These are phyloP conservation scores for Crotalus viridis DNA, from an alignment of 2,113 vertebrate genomes.

Conservation along the genomic window DNA sequence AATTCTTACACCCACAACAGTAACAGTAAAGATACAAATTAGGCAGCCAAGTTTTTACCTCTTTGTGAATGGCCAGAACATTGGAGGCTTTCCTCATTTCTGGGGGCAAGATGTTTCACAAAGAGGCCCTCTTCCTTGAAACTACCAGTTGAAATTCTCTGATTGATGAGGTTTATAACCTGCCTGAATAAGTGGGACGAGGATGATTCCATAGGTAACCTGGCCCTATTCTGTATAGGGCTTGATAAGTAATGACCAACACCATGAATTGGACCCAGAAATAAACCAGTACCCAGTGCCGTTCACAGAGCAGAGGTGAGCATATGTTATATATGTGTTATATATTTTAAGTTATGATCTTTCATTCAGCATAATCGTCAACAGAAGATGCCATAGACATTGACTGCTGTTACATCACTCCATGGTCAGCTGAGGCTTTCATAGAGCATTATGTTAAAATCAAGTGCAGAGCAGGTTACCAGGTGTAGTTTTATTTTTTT, in stretches of 20 bases:
- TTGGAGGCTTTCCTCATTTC: too few species aligned
- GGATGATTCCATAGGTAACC: too few species aligned
- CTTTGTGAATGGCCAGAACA: not conserved
- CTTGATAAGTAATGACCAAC: too few species aligned
- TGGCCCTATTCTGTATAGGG: too few species aligned
- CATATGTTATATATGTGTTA: too few species aligned
- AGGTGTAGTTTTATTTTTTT: not conserved
- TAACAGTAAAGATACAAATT: not conserved
- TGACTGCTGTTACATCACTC: not conserved
- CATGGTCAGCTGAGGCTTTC: not conserved
- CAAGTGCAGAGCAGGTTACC: not conserved
- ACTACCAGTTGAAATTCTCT: too few species aligned
- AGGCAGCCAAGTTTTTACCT: not conserved
- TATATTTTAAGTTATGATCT: not conserved
- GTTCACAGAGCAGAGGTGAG: too few species aligned
- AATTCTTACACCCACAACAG: not conserved
- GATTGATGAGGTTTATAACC: too few species aligned
- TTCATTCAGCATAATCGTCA: not conserved
- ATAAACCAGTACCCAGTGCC: too few species aligned
- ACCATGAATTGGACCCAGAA: too few species aligned
- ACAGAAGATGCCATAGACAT: not conserved
- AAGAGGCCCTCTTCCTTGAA: not conserved
- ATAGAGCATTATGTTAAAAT: not conserved
- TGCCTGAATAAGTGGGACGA: too few species aligned
- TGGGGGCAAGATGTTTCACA: not conserved